These are phyloP conservation scores for Camelus bactrianus DNA, from an alignment of 2,113 vertebrate genomes.

Conservation along the genomic window DNA sequence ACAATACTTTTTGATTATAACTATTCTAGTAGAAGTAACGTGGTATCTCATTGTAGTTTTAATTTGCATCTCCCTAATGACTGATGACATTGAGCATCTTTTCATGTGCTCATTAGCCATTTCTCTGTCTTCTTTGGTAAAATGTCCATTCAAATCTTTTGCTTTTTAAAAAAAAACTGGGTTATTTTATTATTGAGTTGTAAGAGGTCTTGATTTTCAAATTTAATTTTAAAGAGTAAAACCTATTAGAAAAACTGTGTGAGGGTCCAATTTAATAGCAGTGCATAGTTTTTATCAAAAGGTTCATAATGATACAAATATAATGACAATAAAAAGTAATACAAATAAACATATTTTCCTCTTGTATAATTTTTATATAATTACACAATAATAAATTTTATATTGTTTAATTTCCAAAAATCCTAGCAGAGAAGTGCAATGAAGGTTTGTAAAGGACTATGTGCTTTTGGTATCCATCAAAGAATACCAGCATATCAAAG, in stretches of 20 bases:
- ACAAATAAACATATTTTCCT: neutral
- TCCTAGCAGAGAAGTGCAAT: neutral
- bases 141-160: neutral
- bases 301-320: neutral
- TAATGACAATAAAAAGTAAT: neutral
- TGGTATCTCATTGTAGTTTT: neutral
- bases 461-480: neutral
- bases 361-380: neutral
- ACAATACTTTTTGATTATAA: neutral
- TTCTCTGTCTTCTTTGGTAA: neutral
- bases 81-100: neutral
- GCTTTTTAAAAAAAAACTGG: neutral
- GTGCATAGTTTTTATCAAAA: neutral
- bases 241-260: neutral
- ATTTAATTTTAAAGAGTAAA: neutral
- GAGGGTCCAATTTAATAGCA: neutral
- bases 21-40: neutral
- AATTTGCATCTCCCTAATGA: neutral
- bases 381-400: neutral
- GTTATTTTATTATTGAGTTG: neutral
- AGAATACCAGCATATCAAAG: neutral
- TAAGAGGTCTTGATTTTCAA: neutral
- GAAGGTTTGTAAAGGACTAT: neutral
- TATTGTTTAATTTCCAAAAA: constrained; percentile 21
- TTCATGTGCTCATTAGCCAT: neutral